Evolutionary conservation across 2,888 invertebrate species (phyloP).

Genomic region (Cremastobaeus sp.): DNA sequence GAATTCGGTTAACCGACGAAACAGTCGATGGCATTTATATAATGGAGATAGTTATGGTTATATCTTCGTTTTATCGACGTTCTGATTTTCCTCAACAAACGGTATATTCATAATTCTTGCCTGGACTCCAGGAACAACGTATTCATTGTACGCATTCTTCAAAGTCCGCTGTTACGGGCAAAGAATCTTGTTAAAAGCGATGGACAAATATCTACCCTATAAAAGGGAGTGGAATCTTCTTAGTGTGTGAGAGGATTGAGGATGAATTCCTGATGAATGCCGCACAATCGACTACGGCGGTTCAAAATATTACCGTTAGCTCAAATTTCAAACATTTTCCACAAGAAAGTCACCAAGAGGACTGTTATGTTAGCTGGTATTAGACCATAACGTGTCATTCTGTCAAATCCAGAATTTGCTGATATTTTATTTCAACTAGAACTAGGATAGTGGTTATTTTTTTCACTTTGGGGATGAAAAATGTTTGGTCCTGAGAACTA

Average conservation of each 20-base stretch:
- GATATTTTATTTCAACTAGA: too few relatives aligned
- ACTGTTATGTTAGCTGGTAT: too few relatives aligned
- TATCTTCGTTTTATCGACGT: neutral
- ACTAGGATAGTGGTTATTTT: too few relatives aligned
- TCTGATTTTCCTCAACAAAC: neutral
- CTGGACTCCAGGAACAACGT: neutral
- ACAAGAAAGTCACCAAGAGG: neutral
- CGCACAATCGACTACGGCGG: neutral
- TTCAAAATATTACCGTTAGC: neutral
- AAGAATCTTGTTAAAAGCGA: constrained; percentile 25
- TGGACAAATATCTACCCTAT: constrained; percentile 22
- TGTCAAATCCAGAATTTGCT: too few relatives aligned
- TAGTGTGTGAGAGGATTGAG: constrained; percentile 3
- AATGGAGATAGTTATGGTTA: neutral
- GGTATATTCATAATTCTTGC: neutral
- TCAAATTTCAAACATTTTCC: neutral
- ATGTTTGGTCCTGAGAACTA: too few relatives aligned
- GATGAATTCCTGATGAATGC: constrained; percentile 18
- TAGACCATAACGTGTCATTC: too few relatives aligned
- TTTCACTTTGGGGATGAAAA: too few relatives aligned
- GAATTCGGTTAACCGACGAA: neutral
- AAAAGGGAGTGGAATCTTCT: constrained; percentile 21
- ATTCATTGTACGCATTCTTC: constrained; percentile 16
- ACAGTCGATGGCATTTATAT: constrained; percentile 10
- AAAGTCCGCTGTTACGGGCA: constrained; percentile 13